phyloP scores from a whole-genome alignment of 2,113 vertebrate genomes.

The Chinchilla lanigera region DNA sequence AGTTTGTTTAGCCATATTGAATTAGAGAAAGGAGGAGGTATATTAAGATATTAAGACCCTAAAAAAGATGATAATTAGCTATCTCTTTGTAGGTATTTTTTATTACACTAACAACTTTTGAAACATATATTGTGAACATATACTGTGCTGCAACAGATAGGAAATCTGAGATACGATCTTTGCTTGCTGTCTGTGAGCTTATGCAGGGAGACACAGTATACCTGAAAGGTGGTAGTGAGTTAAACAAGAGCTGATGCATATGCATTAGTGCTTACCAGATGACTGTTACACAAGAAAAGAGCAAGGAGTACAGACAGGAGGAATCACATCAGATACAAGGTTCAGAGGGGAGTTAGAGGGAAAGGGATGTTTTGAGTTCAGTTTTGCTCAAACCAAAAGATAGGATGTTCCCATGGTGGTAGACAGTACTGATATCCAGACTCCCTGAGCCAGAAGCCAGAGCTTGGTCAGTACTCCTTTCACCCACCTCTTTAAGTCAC shows the following conservation, averaged over 20 bases:
- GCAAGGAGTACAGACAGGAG: neutral
- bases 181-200: neutral
- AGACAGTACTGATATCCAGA: neutral
- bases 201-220: neutral
- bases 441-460: neutral
- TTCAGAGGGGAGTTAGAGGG: neutral
- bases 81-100: conserved; percentile 19
- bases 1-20: neutral
- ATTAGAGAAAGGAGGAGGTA: neutral
- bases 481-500: neutral
- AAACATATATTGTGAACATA: neutral
- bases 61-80: neutral
- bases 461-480: neutral
- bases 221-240: neutral
- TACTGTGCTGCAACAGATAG: neutral
- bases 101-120: neutral
- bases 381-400: neutral
- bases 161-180: neutral
- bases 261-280: neutral
- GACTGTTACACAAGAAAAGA: neutral
- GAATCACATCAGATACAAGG: neutral
- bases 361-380: neutral
- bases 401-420: neutral
- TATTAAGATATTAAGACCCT: neutral
- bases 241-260: neutral